Evolutionary conservation across 2,888 invertebrate genomes (phyloP).

Genomic region (Augochlorella aurata): DNA sequence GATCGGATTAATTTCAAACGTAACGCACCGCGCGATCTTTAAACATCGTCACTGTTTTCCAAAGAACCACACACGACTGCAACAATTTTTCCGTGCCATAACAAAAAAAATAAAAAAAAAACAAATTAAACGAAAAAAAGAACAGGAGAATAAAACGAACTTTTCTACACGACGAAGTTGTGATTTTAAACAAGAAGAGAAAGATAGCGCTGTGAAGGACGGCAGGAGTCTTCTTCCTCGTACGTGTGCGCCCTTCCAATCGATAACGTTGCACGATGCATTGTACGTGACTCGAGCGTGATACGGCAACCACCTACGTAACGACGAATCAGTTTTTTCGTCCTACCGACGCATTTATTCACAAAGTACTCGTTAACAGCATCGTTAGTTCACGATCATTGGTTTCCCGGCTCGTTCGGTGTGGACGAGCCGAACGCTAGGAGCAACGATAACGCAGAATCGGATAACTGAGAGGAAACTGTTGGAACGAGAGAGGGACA

Average conservation of each 20-base stretch:
- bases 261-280: slow-evolving; percentile 22
- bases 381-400: slow-evolving; percentile 14
- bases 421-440: slow-evolving; percentile 1
- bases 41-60: not conserved
- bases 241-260: slow-evolving; percentile 31
- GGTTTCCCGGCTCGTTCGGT: slow-evolving; percentile 3
- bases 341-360: slow-evolving; percentile 38
- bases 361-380: slow-evolving; percentile 9
- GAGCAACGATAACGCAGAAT: not conserved
- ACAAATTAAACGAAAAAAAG: too few relatives aligned
- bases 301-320: not conserved
- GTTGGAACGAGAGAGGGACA: slow-evolving; percentile 13
- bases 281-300: slow-evolving; percentile 3
- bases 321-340: slow-evolving; percentile 19
- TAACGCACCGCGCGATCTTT: not conserved
- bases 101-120: not conserved
- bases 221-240: slow-evolving; percentile 15
- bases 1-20: slow-evolving; percentile 5
- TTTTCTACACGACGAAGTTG: slow-evolving; percentile 9
- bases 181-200: not conserved
- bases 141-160: not conserved
- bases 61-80: not conserved
- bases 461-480: slow-evolving; percentile 8
- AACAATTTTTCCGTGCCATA: slow-evolving; percentile 37
- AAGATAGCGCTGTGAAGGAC: not conserved